Base-by-base conservation (phyloP, 2,888 invertebrate species). In the Eupithecia inturbata region DNA sequence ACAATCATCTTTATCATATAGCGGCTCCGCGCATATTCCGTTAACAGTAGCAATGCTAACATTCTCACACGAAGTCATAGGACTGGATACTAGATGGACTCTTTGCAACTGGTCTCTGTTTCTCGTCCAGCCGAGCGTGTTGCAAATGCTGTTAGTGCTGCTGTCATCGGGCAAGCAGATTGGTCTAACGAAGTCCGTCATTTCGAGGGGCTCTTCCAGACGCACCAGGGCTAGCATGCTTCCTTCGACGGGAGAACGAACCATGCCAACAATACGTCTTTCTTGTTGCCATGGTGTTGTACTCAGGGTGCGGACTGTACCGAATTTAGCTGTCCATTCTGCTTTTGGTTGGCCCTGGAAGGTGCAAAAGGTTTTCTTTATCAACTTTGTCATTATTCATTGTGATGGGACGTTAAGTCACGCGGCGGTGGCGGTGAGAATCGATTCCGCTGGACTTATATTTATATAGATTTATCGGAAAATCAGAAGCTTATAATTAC, bases 251-350 rank as follows among this genome's bases (percentile, higher is more conserved):
- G 98, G 98, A 0, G 98, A 98, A 81, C 98, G 97, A 22, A 97
- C 96, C 97, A 98, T 97, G 41, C 98, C 98, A 6, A 98, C 96
- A 70, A 98, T 96, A 72, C 97, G 95, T 68, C 97, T 95, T 81
- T 98, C 97, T 87, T 98, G 98, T 81, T 97, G 97, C 98, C 98
- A 98, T 0, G 98, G 98, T 0, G 98, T 96, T 1, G 96, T 96
- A 76, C 97, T 96, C 62, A 97, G 96, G 62, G 97, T 95, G 66
- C 98, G 95, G 0, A 97, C 96, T 9, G 96, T 95, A 1, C 98
- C 98, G 74, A 97, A 95, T 80, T 97, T 95, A 0, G 97, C 98
- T 36, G 96, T 96, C 98, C 98, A 98, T 87, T 98, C 97, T 0
- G 97, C 97, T 87, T 97, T 97, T 28, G 97, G 97, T 92, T 98